Evolutionary conservation across 37 sponge, comb jelly and placozoan species (phyloP).

Genomic region (Beroe forskalii): DNA sequence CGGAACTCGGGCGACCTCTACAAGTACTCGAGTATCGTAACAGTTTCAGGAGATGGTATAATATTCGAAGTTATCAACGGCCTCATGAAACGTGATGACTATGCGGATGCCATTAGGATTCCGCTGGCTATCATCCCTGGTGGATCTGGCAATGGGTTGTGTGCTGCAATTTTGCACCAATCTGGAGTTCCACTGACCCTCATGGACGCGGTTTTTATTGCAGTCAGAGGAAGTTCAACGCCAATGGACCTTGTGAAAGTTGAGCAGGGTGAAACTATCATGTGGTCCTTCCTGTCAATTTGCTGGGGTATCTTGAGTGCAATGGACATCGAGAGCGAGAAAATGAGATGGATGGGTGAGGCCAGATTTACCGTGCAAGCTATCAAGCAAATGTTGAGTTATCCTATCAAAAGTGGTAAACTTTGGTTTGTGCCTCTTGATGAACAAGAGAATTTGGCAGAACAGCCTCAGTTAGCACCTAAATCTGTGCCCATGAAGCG

Average conservation of each 20-base stretch:
- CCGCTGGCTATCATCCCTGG: slow-evolving; percentile 62
- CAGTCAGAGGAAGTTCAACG: slow-evolving; percentile 14
- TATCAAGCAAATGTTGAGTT: slow-evolving; percentile 8
- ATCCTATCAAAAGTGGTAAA: slow-evolving; percentile 40
- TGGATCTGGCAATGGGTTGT: slow-evolving; percentile 55
- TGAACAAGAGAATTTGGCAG: not conserved
- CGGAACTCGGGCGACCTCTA: not conserved
- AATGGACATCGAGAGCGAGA: slow-evolving; percentile 56
- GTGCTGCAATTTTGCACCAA: slow-evolving; percentile 58
- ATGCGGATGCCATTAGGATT: not conserved
- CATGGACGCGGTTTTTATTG: slow-evolving; percentile 40
- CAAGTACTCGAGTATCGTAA: slow-evolving; percentile 29
- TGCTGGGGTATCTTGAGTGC: slow-evolving; percentile 53
- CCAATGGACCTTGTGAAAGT: slow-evolving; percentile 47
- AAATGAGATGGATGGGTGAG: slow-evolving; percentile 59
- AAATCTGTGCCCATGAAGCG: not conserved
- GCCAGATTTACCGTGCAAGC: slow-evolving; percentile 51
- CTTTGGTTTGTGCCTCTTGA: slow-evolving; percentile 23
- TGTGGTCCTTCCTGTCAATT: slow-evolving; percentile 55
- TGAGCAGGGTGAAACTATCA: slow-evolving; percentile 1
- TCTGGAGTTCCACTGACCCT: slow-evolving; percentile 36
- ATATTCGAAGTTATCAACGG: slow-evolving; percentile 55
- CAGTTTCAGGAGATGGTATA: slow-evolving; percentile 54
- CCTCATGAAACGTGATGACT: slow-evolving; percentile 54
- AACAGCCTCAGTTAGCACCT: not conserved